Conservation (phyloP, 2,888 invertebrate genomes). For the Drosophila fungiperda region DNA sequence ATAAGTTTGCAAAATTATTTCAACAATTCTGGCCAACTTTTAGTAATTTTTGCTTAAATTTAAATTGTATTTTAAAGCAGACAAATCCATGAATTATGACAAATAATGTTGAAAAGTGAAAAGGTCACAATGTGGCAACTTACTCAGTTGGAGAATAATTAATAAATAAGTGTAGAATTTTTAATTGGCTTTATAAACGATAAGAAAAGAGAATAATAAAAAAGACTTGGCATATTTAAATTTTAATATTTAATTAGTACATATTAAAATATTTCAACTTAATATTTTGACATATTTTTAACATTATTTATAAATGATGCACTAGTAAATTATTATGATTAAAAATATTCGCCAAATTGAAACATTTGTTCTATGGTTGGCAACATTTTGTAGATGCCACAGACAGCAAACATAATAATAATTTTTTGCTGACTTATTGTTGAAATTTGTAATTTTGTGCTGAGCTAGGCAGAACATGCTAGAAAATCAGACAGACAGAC, state of each 20-base stretch:
- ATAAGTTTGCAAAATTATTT: background rate
- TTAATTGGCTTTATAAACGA: background rate
- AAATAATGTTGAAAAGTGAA: background rate
- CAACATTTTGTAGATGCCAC: conserved; percentile 17
- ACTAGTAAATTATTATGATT: background rate
- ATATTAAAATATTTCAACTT: background rate
- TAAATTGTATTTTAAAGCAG: background rate
- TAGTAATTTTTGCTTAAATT: background rate
- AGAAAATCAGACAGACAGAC: conserved; percentile 17
- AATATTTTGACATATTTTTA: too few relatives aligned
- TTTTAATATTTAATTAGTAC: background rate
- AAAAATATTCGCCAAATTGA: background rate
- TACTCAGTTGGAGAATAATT: background rate
- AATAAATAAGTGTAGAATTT: background rate
- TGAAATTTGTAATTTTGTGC: conserved; percentile 77
- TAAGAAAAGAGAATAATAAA: background rate
- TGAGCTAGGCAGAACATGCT: conserved; percentile 55
- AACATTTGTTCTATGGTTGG: conserved; percentile 20
- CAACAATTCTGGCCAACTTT: background rate
- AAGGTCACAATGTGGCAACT: background rate
- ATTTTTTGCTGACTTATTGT: conserved; percentile 79
- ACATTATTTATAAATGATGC: background rate
- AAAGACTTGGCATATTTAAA: background rate
- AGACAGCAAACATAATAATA: conserved; percentile 63
- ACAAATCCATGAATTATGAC: background rate